Percentiles rank a stretch among this genome's conserved stretches.
Evolutionary conservation across 2,113 vertebrate genomes (phyloP).

Genomic region (Microtus richardsoni): DNA sequence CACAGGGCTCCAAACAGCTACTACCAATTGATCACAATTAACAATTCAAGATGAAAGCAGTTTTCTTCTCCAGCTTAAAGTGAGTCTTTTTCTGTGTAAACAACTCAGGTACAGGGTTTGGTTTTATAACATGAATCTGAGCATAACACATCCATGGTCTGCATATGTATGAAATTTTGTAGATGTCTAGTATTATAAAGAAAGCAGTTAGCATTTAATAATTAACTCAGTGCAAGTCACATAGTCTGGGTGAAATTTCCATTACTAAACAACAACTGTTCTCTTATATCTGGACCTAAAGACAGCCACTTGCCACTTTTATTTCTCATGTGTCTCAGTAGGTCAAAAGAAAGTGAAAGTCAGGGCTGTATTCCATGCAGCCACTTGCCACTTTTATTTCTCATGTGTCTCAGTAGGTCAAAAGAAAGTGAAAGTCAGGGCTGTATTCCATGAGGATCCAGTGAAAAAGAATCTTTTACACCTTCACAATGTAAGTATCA

Average conservation of each 20-base stretch:
- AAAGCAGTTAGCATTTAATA: slow-evolving; percentile 27
- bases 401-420: slow-evolving; percentile 48
- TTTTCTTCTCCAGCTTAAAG: slow-evolving; percentile 73
- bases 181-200: slow-evolving; percentile 37
- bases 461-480: slow-evolving; percentile 57
- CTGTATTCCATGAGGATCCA: neutral
- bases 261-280: slow-evolving; percentile 26
- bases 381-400: slow-evolving; percentile 44
- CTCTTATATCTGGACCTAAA: slow-evolving; percentile 29
- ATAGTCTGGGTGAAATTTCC: neutral
- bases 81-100: slow-evolving; percentile 58
- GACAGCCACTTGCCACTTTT: slow-evolving; percentile 31
- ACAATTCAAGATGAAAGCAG: slow-evolving; percentile 75
- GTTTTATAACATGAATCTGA: slow-evolving; percentile 30
- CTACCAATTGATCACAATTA: slow-evolving; percentile 71
- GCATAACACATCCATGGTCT: neutral
- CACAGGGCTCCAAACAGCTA: slow-evolving; percentile 28
- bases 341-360: too few species aligned
- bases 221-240: neutral
- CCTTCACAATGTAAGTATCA: neutral
- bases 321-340: too few species aligned
- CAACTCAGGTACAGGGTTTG: slow-evolving; percentile 28
- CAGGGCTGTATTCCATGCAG: too few species aligned
- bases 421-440: slow-evolving; percentile 53
- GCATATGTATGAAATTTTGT: neutral